A percentile compares a stretch with the other conserved stretches of the same genome.
Evolutionary conservation across 2,888 invertebrate species (phyloP).

Genomic region (Chydorus sphaericus): DNA sequence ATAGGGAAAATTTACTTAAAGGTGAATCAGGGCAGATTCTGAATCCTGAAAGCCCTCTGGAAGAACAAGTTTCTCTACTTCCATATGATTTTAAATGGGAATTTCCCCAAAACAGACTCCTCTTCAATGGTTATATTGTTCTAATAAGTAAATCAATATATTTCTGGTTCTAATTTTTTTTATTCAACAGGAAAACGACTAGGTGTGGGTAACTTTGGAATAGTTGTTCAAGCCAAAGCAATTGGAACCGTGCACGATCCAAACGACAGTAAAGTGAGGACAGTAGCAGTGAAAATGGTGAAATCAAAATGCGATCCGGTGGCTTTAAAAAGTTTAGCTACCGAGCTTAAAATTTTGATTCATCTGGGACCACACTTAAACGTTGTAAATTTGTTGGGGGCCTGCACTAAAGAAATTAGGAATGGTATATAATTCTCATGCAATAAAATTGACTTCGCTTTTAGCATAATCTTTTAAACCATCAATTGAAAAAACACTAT

Average conservation of each 20-base stretch:
- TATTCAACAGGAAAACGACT: neutral
- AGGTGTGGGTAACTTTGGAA: neutral
- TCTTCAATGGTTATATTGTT: neutral
- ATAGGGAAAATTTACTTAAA: no score
- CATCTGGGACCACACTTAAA: constrained; percentile 88
- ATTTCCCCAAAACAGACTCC: neutral
- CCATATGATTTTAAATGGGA: neutral
- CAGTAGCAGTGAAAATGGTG: constrained; percentile 91
- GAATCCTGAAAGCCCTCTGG: no score
- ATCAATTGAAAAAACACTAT: constrained; percentile 12
- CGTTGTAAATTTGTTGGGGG: constrained; percentile 86
- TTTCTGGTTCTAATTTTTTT: neutral
- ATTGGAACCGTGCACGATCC: no score
- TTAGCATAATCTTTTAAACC: neutral
- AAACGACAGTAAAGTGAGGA: constrained; percentile 34
- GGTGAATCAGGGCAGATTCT: no score
- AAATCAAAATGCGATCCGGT: constrained; percentile 73
- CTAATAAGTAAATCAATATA: neutral
- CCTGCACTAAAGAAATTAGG: constrained; percentile 76
- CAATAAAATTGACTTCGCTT: no score
- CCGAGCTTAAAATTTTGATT: constrained; percentile 89
- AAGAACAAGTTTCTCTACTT: neutral
- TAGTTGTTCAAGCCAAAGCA: neutral
- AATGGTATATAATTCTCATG: constrained; percentile 61
- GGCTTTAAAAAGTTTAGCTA: constrained; percentile 71